These are phyloP conservation scores for Cyclargus thomasi DNA, from an alignment of 1,140 invertebrate species.

Conservation along the genomic window DNA sequence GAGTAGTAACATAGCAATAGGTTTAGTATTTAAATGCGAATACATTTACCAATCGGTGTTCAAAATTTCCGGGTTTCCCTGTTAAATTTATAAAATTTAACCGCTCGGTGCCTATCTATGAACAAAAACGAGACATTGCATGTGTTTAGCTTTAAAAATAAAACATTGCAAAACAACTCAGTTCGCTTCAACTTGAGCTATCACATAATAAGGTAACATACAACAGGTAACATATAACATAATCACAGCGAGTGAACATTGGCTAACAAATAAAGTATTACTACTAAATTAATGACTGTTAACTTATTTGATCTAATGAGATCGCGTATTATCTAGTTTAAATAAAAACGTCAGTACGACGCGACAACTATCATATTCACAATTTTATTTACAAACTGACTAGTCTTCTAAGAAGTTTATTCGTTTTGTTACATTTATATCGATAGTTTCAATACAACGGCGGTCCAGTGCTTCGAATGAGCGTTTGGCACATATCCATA, in stretches of 20 bases:
- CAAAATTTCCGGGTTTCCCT: slow-evolving; percentile 36
- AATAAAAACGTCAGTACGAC: slow-evolving; percentile 66
- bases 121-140: slow-evolving; percentile 53
- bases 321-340: slow-evolving; percentile 69
- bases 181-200: slow-evolving; percentile 59
- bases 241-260: slow-evolving; percentile 73
- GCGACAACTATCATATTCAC: slow-evolving; percentile 68
- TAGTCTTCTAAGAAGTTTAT: slow-evolving; percentile 63
- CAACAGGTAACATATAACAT: slow-evolving; percentile 73
- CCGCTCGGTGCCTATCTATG: slow-evolving; percentile 33
- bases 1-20: slow-evolving; percentile 72
- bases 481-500: slow-evolving; percentile 71
- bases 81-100: slow-evolving; percentile 34
- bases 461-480: slow-evolving; percentile 48
- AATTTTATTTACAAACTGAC: slow-evolving; percentile 72
- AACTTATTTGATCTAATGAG: slow-evolving; percentile 72
- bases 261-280: slow-evolving; percentile 71
- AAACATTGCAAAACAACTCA: slow-evolving; percentile 64
- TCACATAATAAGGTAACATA: slow-evolving; percentile 65
- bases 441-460: slow-evolving; percentile 57
- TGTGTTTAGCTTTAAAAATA: slow-evolving; percentile 46
- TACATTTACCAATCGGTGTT: slow-evolving; percentile 58
- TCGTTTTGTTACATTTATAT: slow-evolving; percentile 55
- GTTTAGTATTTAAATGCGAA: slow-evolving; percentile 71
- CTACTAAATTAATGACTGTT: slow-evolving; percentile 69